These are phyloP conservation scores for Circaetus gallicus DNA, from an alignment of 2,113 vertebrate genomes.

Conservation along the genomic window DNA sequence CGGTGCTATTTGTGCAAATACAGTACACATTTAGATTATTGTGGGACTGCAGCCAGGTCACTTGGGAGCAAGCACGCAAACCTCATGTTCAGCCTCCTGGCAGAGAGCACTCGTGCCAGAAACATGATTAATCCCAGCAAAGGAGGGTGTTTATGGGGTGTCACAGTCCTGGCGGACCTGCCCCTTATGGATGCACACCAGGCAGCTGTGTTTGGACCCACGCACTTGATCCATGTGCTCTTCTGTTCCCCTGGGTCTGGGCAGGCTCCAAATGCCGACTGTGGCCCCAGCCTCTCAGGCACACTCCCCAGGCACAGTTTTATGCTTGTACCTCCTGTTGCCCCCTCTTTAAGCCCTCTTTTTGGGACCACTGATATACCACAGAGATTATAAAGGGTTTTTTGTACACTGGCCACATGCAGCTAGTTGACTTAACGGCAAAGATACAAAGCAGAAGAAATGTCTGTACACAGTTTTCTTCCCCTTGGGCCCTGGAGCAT, in stretches of 20 bases:
- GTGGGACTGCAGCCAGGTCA: constrained; percentile 29
- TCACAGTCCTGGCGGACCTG: constrained; percentile 9
- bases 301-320: background rate
- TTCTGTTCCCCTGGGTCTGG: background rate
- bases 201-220: constrained; percentile 24
- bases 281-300: background rate
- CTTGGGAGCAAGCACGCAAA: constrained; percentile 6
- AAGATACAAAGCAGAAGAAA: background rate
- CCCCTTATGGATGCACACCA: background rate
- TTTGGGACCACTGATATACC: background rate
- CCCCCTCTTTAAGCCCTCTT: background rate
- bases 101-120: background rate
- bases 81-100: constrained; percentile 27
- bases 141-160: constrained; percentile 49
- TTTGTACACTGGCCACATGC: background rate
- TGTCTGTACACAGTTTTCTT: background rate
- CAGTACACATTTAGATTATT: background rate
- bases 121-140: constrained; percentile 38
- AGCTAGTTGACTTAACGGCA: background rate
- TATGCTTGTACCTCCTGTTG: background rate
- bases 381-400: background rate
- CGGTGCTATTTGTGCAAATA: background rate
- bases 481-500: background rate
- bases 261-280: background rate
- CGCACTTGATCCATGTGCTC: fast-evolving